These are phyloP conservation scores for Petrocephalus microphthalmus DNA, from an alignment of 2,113 vertebrate genomes.

Conservation along the genomic window DNA sequence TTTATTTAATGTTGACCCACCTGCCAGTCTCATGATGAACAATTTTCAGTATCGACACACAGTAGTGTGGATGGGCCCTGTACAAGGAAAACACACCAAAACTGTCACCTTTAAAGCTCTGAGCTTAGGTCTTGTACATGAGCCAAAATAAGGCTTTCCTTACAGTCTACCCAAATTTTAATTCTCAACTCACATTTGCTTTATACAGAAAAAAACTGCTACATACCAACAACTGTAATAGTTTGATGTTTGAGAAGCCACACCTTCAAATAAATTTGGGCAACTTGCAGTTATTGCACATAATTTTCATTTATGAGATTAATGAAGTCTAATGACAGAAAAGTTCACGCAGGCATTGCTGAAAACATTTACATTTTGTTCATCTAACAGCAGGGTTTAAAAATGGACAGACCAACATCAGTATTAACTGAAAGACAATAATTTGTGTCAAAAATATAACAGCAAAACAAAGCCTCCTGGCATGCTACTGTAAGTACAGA, in stretches of 20 bases:
- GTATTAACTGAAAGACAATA: neutral
- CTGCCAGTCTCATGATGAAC: slow-evolving; percentile 57
- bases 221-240: neutral
- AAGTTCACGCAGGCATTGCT: neutral
- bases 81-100: neutral
- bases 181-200: neutral
- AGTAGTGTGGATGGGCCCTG: slow-evolving; percentile 4
- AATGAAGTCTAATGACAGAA: neutral
- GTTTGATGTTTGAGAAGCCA: neutral
- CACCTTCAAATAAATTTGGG: neutral
- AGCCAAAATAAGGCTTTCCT: neutral
- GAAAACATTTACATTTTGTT: neutral
- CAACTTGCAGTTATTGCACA: neutral
- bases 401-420: neutral
- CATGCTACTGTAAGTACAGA: neutral
- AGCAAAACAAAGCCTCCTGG: neutral
- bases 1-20: slow-evolving; percentile 31
- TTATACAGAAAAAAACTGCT: neutral
- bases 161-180: neutral
- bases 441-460: neutral
- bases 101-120: neutral
- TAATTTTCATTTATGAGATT: neutral
- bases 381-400: neutral
- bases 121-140: neutral
- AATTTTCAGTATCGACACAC: neutral